Evolutionary conservation across 2,797 vertebrate species (phyloP).

Genomic region (Danio albolineatus): DNA sequence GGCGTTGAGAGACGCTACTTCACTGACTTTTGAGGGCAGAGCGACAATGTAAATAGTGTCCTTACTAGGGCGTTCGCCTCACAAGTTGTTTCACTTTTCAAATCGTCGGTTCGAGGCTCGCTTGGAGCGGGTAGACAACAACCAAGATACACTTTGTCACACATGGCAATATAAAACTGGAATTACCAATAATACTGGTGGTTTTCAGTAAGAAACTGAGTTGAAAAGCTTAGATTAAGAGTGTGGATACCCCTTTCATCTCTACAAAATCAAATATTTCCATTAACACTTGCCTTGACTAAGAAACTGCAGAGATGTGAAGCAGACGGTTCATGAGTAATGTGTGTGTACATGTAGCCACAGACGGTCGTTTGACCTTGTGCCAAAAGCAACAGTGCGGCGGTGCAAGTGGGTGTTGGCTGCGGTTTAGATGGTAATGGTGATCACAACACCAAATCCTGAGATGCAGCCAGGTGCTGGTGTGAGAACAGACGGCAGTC

Average conservation of each 20-base stretch:
- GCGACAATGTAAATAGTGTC: too few species aligned
- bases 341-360: constrained; percentile 40
- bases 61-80: too few species aligned
- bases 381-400: constrained; percentile 55
- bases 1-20: too few species aligned
- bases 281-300: background rate
- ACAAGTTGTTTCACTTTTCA: too few species aligned
- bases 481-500: constrained; percentile 46
- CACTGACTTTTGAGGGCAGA: too few species aligned
- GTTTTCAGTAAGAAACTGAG: too few species aligned
- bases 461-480: constrained; percentile 67
- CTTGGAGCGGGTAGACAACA: too few species aligned
- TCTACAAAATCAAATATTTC: background rate
- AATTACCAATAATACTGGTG: background rate
- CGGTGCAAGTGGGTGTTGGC: constrained; percentile 42
- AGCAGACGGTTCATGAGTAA: background rate
- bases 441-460: constrained; percentile 64
- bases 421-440: constrained; percentile 63
- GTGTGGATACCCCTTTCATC: background rate
- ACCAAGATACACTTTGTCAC: too few species aligned
- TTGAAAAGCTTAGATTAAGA: too few species aligned
- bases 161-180: background rate
- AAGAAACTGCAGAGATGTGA: constrained; percentile 12
- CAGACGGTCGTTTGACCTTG: constrained; percentile 41
- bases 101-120: too few species aligned